Base-by-base conservation (phyloP, 2,888 invertebrate genomes). In the Ectobius pallidus region DNA sequence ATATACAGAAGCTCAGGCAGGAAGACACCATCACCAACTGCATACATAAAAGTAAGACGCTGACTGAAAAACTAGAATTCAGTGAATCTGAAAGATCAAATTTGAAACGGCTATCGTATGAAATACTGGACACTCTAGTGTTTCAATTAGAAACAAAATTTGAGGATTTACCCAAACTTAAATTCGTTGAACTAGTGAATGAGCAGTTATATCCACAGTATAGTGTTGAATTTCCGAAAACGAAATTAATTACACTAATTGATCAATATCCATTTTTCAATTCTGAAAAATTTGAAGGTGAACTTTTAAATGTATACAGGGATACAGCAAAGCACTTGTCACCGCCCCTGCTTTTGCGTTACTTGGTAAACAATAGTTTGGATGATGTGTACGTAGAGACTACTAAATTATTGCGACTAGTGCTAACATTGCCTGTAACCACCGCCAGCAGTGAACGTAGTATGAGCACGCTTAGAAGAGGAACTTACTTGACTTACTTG, bases 91-190 rank as follows among this genome's bases (percentile, higher is more conserved):
- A 52, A 18, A n/a, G 52, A 1, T 52, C 16, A 6, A 9, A 18
- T 52, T 3, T n/a, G 18, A 52, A 18, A 52, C 1, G 52, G 18
- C n/a, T 3, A n/a, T 14, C 7, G n/a, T 2, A 52, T 18, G 52
- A 6, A 18, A 3, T 2, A 1, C 2, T 52, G 14, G 2, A 3
- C 18, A n/a, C 52, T n/a, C n/a, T 6, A 18, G 1, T 52, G 52
- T 9, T 52, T 52, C 52, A 52, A 18, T 52, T 52, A 52, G 52
- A 52, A 52, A 52, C 52, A 52, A 14, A 20, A 1, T 52, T 52
- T 18, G 52, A 3, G 16, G 18, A 52, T 6, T 52, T n/a, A 14
- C 9, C 16, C 16, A 18, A 3, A 9, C 7, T 52, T 52, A 14
- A 18, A 1, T 2, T 52, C 7, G 52, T 52, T n/a, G 52, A 52